Base-by-base conservation (phyloP, 2,113 vertebrate species). In the Gadus chalcogrammus region DNA sequence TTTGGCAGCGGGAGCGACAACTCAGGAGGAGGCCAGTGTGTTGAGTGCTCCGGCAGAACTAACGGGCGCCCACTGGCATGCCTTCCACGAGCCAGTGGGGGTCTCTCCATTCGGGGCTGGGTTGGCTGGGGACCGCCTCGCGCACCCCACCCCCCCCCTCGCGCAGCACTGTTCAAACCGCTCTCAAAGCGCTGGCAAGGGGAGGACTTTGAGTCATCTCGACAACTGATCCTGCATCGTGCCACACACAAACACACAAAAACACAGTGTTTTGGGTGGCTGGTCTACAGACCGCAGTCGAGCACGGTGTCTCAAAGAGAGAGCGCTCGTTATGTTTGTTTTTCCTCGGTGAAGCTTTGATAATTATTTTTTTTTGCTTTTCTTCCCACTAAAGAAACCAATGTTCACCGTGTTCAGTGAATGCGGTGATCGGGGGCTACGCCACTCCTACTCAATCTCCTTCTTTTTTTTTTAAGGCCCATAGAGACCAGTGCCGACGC, bases 301-400 rank as follows among this genome's bases (percentile, higher is more conserved):
- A 60, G 13, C 68, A 55, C 17, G 63, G 52, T 13, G 68, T 78
- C 31, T 70, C 12, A 68, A 38, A 65, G 31, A 38, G 53, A 15
- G 2, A 11, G 20, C 11, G 73, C 17, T 27, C 7, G 42, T 48
- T 2, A 48, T 9, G 9, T 1, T 48, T 48, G 12, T 13, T 48
- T 48, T 13, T 48, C 61, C 61, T 28, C 24, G 56, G 48, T 58
- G 61, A 61, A 22, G 72, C 69, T 58, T 53, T 17, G 67, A 89
- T 84, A 59, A 84, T 85, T 5, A 84, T 85, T 5, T 12, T 91
- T 80, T 88, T 87, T 83, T 8, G 15, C 91, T 79, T 88, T 87
- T 92, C n/a, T 88, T 87, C 91, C 91, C 88, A 71, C 86, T 90
- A 92, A 90, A 88, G 63, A 73, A 67, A 70, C 63, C 65, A n/a